Conservation (phyloP, 2,888 invertebrate species). For the Caenorhabditis sp. region DNA sequence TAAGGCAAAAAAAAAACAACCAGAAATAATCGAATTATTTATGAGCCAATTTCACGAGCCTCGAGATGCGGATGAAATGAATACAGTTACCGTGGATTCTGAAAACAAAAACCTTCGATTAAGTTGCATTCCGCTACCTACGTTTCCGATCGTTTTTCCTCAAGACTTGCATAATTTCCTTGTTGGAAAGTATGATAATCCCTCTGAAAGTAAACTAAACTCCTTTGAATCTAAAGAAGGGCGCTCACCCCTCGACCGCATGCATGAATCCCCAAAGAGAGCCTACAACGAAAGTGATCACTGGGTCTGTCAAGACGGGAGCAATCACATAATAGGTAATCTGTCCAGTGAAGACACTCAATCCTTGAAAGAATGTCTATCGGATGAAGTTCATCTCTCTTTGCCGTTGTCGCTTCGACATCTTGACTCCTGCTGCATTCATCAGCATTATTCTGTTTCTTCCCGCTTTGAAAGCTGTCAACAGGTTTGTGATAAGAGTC, state of each 20-base stretch:
- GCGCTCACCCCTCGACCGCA: constrained; percentile 36
- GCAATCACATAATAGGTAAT: constrained; percentile 46
- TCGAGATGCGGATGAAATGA: not conserved
- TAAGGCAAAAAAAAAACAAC: too few species aligned
- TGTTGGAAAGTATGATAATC: constrained; percentile 19
- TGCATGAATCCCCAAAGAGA: constrained; percentile 44
- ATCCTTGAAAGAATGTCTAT: constrained; percentile 46
- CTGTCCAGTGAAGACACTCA: constrained; percentile 34
- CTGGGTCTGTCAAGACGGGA: constrained; percentile 8
- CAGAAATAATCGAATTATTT: too few species aligned
- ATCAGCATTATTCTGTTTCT: constrained; percentile 45
- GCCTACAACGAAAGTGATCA: constrained; percentile 18
- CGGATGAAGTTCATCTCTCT: constrained; percentile 35
- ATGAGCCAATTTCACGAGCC: not conserved
- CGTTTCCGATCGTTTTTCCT: not conserved
- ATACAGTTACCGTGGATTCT: constrained; percentile 6
- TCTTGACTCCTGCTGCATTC: constrained; percentile 42
- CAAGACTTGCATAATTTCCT: constrained; percentile 1
- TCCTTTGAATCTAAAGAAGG: too few species aligned
- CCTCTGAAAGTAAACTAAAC: not conserved
- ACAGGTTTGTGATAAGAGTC: constrained; percentile 16
- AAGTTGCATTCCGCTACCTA: not conserved
- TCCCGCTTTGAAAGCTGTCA: constrained; percentile 42
- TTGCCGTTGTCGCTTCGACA: constrained; percentile 40
- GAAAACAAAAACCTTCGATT: constrained; percentile 9